Percentiles rank a stretch among this genome's conserved stretches.
Evolutionary conservation across 2,797 vertebrate genomes (phyloP).

Genomic region (Sebastiscus tertius): DNA sequence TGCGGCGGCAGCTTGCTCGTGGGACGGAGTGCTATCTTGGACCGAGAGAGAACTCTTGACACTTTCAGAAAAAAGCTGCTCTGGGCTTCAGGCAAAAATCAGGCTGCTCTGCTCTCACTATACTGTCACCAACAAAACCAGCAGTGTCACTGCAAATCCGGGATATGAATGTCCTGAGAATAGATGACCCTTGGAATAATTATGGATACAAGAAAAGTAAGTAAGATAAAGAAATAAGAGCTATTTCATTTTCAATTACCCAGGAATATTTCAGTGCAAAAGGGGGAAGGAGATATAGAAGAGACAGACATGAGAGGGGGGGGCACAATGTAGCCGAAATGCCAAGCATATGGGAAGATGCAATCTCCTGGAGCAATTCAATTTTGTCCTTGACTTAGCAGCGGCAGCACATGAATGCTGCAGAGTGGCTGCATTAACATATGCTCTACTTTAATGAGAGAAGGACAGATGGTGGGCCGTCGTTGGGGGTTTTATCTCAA

Average conservation of each 20-base stretch:
- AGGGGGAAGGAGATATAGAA: neutral
- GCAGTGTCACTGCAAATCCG: conserved; percentile 14
- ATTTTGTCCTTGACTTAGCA: conserved; percentile 82
- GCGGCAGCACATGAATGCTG: conserved; percentile 63
- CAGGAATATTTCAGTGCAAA: conserved; percentile 11
- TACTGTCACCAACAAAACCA: conserved; percentile 5
- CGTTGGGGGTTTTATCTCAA: conserved; percentile 53
- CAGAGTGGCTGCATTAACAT: conserved; percentile 77
- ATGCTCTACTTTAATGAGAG: conserved; percentile 78
- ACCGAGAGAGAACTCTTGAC: neutral
- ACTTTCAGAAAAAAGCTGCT: neutral
- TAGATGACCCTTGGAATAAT: conserved; percentile 32
- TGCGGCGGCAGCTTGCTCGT: neutral
- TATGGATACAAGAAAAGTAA: conserved; percentile 14
- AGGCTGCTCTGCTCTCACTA: neutral
- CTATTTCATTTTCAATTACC: conserved; percentile 6
- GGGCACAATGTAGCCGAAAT: conserved; percentile 43
- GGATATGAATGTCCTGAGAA: conserved; percentile 6
- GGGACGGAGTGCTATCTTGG: neutral
- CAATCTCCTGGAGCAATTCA: conserved; percentile 70
- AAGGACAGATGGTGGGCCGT: conserved; percentile 76
- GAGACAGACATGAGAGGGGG: conserved; percentile 1
- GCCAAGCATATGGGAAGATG: conserved; percentile 67
- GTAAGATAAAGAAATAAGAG: conserved; percentile 23
- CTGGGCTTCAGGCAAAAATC: neutral